phyloP scores from a whole-genome alignment of 2,113 vertebrate species.

The Mohoua ochrocephala region DNA sequence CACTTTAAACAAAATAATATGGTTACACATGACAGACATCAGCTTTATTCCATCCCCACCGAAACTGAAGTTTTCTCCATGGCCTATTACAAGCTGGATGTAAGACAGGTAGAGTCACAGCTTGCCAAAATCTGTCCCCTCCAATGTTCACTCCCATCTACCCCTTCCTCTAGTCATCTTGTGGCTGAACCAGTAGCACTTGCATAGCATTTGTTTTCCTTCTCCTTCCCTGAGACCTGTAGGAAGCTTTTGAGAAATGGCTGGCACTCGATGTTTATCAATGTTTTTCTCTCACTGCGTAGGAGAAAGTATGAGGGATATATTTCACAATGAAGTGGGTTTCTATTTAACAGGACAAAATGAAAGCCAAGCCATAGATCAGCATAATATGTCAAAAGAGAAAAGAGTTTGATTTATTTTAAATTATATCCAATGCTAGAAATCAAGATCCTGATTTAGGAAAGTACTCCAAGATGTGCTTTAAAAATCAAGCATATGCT shows the following conservation, averaged over 20 bases:
- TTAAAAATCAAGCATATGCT: not conserved
- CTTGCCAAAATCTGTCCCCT: not conserved
- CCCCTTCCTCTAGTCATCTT: not conserved
- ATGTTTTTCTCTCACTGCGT: conserved; percentile 60
- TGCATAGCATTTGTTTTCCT: conserved; percentile 49
- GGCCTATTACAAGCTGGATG: not conserved
- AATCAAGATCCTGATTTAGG: conserved; percentile 24
- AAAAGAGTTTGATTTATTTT: conserved; percentile 69
- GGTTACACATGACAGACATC: not conserved
- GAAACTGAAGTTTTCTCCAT: not conserved
- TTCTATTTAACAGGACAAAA: conserved; percentile 77
- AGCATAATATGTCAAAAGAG: conserved; percentile 59
- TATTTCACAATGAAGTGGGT: conserved; percentile 74
- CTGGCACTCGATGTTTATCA: conserved; percentile 69
- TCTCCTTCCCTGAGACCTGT: conserved; percentile 1
- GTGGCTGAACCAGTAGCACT: conserved; percentile 12
- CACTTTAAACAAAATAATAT: not conserved
- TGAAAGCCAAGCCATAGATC: conserved; percentile 75
- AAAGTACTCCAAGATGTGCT: not conserved
- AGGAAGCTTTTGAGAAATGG: conserved; percentile 68
- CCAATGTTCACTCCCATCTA: not conserved
- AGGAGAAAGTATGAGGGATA: conserved; percentile 65
- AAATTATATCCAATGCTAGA: conserved; percentile 50
- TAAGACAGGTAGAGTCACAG: not conserved
- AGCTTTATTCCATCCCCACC: not conserved